Evolutionary conservation across 2,113 vertebrate species (phyloP), one percentile per base, ranked within the genome.

Genomic region (Solea solea): DNA sequence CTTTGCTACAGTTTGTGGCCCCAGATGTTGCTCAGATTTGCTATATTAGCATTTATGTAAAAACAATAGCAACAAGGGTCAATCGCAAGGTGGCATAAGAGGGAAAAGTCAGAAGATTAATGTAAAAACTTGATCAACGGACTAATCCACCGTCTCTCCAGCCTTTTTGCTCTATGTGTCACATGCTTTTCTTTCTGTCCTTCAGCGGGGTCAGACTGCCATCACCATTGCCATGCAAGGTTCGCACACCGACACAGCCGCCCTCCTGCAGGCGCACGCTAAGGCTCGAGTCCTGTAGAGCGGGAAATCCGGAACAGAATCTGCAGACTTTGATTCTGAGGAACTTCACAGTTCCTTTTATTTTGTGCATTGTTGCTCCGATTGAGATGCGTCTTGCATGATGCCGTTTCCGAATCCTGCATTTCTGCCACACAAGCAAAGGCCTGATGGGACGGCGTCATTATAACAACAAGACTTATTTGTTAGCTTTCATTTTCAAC

Each of bases 171-270:
- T 3, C 44, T 0, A 8, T 52, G 50, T 50, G 14, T 65, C 41
- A 12, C 21, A 21, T 21, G 1, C 12, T 27, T 61, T n/a, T 68
- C 13, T 72, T n/a, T 48, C 4, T 72, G 9, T 68, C 64, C 3
- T 41, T 3, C 89, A 99, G 98, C 91, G 84, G 0, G 97, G 97
- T 40, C 94, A 88, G 70, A 96, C 95, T 0, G 98, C 98, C 0
- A 89, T 98, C 87, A 94, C 95, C 0, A 86, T 98, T 42, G 95
- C 94, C 12, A 90, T 90, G 86, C 81, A 90, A 6, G 92, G 93
- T 16, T 92, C 94, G 87, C 94, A 84, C 8, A 81, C 74, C 3
- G 96, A 99, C 72, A 96, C 97, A 0, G 94, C 92, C 0, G 85
- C 91, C 14, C 94, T 99, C 41, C 94, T 98, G 74, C 92, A 55